Evolutionary conservation across 2,888 invertebrate genomes (phyloP).

Genomic region (Andrena trimmerana): DNA sequence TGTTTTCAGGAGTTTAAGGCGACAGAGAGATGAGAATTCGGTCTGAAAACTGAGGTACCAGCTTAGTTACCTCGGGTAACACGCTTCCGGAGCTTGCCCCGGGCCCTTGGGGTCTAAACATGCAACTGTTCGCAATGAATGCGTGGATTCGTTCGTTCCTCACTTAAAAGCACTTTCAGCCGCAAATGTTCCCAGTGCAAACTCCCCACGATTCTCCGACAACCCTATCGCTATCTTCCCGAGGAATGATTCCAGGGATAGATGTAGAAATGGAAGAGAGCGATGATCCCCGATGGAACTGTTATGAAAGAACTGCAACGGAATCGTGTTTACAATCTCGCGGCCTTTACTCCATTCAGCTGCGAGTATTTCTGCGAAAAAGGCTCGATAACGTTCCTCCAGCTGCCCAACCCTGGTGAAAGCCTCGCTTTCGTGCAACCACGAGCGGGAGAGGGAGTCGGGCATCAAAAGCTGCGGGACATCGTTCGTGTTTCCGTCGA

Average conservation of each 20-base stretch:
- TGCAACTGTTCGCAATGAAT: not conserved
- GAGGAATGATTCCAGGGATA: not conserved
- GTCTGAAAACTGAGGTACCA: not conserved
- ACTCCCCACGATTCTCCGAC: not conserved
- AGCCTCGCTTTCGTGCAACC: not conserved
- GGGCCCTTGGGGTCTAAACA: not conserved
- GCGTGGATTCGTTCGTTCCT: not conserved
- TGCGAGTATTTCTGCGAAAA: not conserved
- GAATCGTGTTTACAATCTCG: conserved; percentile 22
- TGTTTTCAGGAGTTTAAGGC: too few species aligned
- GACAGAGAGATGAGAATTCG: too few species aligned
- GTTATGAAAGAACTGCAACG: not conserved
- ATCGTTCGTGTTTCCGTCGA: conserved; percentile 11
- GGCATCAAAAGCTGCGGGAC: conserved; percentile 22
- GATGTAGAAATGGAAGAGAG: not conserved
- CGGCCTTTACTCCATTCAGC: not conserved
- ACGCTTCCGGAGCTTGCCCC: not conserved
- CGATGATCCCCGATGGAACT: not conserved
- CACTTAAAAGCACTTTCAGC: not conserved
- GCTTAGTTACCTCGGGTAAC: not conserved
- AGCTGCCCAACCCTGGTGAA: too few species aligned
- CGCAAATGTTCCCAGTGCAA: not conserved
- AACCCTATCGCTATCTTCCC: not conserved
- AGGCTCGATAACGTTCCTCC: conserved; percentile 15
- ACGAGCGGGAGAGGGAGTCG: not conserved